phyloP scores from a whole-genome alignment of 2,797 vertebrate genomes.

The Sebastes iracundus region DNA sequence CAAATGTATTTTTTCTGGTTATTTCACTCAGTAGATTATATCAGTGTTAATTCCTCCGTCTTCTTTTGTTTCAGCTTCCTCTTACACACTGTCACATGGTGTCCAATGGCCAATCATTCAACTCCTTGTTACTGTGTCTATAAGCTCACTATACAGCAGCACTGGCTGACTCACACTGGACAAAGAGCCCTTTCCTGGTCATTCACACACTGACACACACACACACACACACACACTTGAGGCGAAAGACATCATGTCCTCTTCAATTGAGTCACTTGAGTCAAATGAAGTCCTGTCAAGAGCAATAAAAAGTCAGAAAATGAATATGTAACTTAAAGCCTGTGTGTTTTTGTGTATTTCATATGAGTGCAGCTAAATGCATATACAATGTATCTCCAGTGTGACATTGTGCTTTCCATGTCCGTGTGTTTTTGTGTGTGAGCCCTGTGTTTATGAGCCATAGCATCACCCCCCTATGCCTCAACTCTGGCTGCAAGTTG shows the following conservation, averaged over 20 bases:
- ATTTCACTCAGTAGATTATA: not conserved
- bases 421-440: not conserved
- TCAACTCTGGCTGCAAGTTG: not conserved
- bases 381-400: not conserved
- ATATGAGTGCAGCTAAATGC: not conserved
- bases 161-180: conserved; percentile 6
- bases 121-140: conserved; percentile 10
- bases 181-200: conserved; percentile 15
- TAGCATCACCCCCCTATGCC: not conserved
- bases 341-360: not conserved
- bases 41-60: not conserved
- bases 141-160: conserved; percentile 19
- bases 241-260: conserved; percentile 34
- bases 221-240: conserved; percentile 24
- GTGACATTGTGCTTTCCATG: not conserved
- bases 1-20: not conserved
- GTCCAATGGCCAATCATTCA: conserved; percentile 4
- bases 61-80: conserved; percentile 14
- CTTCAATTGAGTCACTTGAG: conserved; percentile 47
- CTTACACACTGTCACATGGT: not conserved
- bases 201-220: conserved; percentile 19
- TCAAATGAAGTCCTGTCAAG: conserved; percentile 25
- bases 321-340: not conserved
- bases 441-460: conserved; percentile 11
- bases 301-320: conserved; percentile 15